phyloP scores from a whole-genome alignment of 2,797 vertebrate species.

The Sebastes wilsoni region DNA sequence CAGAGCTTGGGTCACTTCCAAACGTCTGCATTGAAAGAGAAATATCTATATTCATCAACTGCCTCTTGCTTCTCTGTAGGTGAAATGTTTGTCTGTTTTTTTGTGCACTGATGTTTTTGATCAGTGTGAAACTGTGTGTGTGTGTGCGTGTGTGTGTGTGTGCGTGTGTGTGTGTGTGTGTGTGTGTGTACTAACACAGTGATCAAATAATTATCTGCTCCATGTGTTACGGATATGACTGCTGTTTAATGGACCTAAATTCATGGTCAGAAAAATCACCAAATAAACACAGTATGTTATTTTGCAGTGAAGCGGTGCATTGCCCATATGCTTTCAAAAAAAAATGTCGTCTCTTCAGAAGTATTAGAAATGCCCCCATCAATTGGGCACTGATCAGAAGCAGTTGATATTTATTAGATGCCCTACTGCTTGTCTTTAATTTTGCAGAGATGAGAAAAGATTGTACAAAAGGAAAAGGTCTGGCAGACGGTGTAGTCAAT shows the following conservation, averaged over 20 bases:
- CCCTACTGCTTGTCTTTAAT: not conserved
- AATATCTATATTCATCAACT: not conserved
- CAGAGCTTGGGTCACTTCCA: constrained; percentile 15
- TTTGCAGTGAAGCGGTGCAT: not conserved
- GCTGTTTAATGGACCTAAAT: not conserved
- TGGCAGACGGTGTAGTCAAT: not conserved
- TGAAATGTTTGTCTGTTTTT: not conserved
- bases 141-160: too few species aligned
- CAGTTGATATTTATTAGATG: not conserved
- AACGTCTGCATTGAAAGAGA: not conserved
- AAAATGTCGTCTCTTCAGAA: not conserved
- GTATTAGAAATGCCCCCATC: not conserved
- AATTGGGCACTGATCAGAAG: not conserved
- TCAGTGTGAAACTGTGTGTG: not conserved
- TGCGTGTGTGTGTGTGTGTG: not conserved
- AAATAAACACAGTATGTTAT: not conserved
- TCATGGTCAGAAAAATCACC: not conserved
- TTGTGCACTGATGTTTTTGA: not conserved
- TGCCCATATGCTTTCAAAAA: not conserved
- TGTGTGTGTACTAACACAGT: not conserved
- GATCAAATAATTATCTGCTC: not conserved
- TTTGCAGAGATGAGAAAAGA: not conserved
- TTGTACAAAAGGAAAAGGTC: not conserved
- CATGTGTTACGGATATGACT: not conserved
- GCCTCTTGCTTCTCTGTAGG: not conserved